These are phyloP conservation scores for mouse (Mus musculus) DNA, from an alignment of 2,113 vertebrate species.

Conservation along the genomic window DNA sequence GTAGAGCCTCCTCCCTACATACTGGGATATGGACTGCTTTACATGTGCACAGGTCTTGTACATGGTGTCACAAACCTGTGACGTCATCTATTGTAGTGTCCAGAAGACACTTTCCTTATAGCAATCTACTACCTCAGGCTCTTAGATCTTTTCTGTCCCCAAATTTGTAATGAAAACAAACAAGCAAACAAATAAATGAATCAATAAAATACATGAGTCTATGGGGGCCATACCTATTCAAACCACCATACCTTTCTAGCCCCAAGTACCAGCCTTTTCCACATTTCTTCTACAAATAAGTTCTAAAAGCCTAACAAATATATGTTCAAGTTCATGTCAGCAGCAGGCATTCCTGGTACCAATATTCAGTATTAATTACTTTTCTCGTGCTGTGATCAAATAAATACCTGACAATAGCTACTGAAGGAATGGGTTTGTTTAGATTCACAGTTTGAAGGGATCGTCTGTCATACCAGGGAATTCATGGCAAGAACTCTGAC, in stretches of 20 bases:
- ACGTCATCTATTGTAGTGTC: too few relatives aligned
- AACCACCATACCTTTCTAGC: background rate
- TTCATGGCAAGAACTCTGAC: background rate
- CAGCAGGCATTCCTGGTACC: background rate
- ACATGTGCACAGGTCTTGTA: too few relatives aligned
- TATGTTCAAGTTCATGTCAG: background rate
- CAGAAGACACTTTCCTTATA: too few relatives aligned
- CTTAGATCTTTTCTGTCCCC: too few relatives aligned
- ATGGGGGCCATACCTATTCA: background rate
- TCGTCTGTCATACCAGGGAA: too few relatives aligned
- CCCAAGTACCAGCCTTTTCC: background rate
- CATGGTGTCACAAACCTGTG: too few relatives aligned
- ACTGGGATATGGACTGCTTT: too few relatives aligned
- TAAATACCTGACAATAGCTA: background rate
- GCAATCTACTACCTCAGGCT: too few relatives aligned
- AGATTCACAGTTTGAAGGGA: background rate
- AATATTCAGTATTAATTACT: background rate
- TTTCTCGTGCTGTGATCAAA: background rate
- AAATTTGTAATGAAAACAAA: too few relatives aligned
- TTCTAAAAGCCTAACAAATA: background rate
- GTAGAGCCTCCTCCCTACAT: too few relatives aligned
- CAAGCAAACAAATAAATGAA: too few relatives aligned
- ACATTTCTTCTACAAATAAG: background rate
- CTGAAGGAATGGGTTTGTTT: background rate
- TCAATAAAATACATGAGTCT: background rate